Conservation (phyloP, 2,113 vertebrate species). For the Salvelinus namaycush region DNA sequence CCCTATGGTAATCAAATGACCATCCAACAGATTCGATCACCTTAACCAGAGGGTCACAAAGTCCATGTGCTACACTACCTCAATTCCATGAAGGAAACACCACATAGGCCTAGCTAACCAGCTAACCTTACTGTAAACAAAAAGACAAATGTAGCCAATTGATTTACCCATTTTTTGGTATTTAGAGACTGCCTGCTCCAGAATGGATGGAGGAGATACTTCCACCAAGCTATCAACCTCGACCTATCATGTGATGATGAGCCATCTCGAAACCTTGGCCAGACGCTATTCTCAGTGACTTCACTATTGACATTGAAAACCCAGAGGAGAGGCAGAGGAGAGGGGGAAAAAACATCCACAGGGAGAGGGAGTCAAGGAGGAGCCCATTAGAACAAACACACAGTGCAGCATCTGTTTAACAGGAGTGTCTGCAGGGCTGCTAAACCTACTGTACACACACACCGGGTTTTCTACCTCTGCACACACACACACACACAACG, state of each 20-base stretch:
- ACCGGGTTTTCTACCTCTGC: neutral
- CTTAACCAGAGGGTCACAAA: neutral
- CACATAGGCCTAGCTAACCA: neutral
- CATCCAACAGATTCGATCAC: neutral
- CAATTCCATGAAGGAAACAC: neutral
- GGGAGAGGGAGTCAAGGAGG: neutral
- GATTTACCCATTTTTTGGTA: neutral
- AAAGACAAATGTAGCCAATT: neutral
- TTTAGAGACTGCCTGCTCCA: neutral
- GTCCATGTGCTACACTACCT: neutral
- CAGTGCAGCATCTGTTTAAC: slow-evolving; percentile 11
- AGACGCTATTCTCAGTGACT: neutral
- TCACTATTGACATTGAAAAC: neutral
- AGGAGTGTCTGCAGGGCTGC: neutral
- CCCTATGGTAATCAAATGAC: no score
- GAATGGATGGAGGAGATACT: neutral
- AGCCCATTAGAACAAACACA: slow-evolving; percentile 35
- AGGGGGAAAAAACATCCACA: neutral
- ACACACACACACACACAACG: neutral
- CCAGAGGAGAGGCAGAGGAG: neutral
- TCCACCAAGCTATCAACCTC: neutral
- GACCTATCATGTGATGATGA: neutral
- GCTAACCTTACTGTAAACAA: neutral
- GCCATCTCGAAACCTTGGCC: neutral
- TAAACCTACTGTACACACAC: neutral